Conservation (phyloP, 2,113 vertebrate species). For the Sitta europaea region DNA sequence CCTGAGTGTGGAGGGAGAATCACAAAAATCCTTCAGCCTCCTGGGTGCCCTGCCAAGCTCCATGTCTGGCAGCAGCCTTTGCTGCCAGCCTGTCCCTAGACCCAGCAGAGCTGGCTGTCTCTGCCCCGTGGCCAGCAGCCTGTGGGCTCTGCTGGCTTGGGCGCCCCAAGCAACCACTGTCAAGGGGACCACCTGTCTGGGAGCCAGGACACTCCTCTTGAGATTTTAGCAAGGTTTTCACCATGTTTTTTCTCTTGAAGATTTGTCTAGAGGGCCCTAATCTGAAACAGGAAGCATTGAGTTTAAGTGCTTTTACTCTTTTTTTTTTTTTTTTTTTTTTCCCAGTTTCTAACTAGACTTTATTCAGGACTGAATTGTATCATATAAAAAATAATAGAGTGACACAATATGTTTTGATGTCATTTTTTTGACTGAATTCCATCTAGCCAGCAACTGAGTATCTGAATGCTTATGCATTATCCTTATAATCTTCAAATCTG, state of each 20-base stretch:
- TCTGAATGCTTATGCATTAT: neutral
- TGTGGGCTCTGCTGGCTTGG: neutral
- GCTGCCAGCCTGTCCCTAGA: neutral
- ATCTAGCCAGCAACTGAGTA: neutral
- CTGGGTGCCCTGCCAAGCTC: accelerated
- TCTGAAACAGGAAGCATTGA: neutral
- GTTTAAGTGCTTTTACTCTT: neutral
- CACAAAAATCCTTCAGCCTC: neutral
- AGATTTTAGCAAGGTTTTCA: neutral
- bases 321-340: neutral
- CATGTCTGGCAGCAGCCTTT: neutral
- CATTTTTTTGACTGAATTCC: neutral
- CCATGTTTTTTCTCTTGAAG: neutral
- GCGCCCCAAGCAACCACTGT: accelerated
- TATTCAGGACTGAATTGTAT: neutral
- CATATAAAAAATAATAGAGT: neutral
- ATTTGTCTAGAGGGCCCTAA: neutral
- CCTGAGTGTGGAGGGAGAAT: neutral
- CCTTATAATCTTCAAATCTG: neutral
- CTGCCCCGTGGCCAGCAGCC: neutral
- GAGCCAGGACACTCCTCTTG: neutral
- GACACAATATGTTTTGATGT: neutral
- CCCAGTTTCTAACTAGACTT: neutral
- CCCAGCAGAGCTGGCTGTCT: neutral
- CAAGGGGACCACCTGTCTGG: neutral